Conservation (phyloP, 1,140 invertebrate genomes). For the Neocloeon triangulifer region DNA sequence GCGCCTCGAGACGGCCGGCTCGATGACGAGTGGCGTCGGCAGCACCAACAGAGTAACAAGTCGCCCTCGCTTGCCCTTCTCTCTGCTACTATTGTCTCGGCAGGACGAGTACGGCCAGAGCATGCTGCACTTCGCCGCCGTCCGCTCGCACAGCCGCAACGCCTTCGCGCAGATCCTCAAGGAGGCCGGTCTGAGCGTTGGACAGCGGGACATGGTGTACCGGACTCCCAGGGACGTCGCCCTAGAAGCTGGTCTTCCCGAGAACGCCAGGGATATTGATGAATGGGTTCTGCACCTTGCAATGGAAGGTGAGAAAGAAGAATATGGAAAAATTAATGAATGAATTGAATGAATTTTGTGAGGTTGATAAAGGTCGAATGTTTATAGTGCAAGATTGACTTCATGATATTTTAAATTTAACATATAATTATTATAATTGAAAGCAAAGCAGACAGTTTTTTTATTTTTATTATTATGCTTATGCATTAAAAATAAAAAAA, state of each 20-base stretch:
- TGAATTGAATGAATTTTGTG: too few relatives aligned
- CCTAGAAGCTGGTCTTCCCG: constrained; percentile 42
- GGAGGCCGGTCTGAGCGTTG: constrained; percentile 53
- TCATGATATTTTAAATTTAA: too few relatives aligned
- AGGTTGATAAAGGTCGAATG: too few relatives aligned
- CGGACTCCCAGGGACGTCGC: constrained; percentile 71
- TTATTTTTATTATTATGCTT: too few relatives aligned
- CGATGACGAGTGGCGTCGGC: constrained; percentile 32
- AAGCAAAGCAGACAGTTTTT: too few relatives aligned
- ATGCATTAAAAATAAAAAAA: too few relatives aligned
- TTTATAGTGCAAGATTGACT: too few relatives aligned
- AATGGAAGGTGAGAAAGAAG: constrained; percentile 31
- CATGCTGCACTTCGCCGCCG: constrained; percentile 69
- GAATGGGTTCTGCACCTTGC: constrained; percentile 49
- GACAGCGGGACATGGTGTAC: constrained; percentile 56
- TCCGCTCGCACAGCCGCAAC: constrained; percentile 46
- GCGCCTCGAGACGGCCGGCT: too few relatives aligned
- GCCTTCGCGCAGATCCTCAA: constrained; percentile 51
- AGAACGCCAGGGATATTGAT: constrained; percentile 67
- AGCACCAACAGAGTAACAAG: constrained; percentile 34
- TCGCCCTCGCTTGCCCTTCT: not conserved
- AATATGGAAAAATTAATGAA: too few relatives aligned
- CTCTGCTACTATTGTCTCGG: constrained; percentile 8
- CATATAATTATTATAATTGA: too few relatives aligned
- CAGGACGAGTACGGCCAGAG: constrained; percentile 73